phyloP scores from a whole-genome alignment of 1,140 invertebrate genomes.

The Formica selysi region DNA sequence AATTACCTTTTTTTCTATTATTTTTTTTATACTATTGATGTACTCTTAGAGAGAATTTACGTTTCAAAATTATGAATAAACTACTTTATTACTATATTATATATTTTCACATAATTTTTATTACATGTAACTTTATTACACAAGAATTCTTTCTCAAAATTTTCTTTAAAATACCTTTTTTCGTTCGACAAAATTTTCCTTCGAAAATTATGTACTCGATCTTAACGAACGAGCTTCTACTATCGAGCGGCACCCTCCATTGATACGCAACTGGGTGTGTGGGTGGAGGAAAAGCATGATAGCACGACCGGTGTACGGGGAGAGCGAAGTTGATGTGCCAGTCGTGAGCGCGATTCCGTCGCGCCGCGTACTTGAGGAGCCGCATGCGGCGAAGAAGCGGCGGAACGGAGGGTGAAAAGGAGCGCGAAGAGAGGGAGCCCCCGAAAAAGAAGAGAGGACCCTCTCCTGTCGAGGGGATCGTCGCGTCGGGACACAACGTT shows the following conservation, averaged over 20 bases:
- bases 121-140: too few relatives aligned
- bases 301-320: conserved; percentile 73
- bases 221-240: neutral
- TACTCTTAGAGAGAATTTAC: neutral
- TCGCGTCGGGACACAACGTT: neutral
- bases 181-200: neutral
- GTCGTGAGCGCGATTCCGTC: conserved; percentile 82
- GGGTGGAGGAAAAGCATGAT: conserved; percentile 78
- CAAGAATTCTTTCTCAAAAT: neutral
- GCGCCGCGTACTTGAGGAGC: conserved; percentile 74
- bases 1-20: neutral
- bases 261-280: conserved; percentile 74
- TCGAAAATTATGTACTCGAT: neutral
- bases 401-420: conserved; percentile 21
- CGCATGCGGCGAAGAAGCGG: conserved; percentile 26
- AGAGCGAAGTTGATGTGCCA: conserved; percentile 75
- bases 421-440: conserved; percentile 7
- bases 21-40: neutral
- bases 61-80: neutral
- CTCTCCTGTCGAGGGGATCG: neutral
- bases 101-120: neutral
- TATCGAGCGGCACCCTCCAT: conserved; percentile 57
- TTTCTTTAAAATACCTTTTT: neutral
- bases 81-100: neutral
- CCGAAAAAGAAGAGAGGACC: neutral